Base-by-base conservation (phyloP, 2,888 invertebrate species). In the Aphrophora alni region DNA sequence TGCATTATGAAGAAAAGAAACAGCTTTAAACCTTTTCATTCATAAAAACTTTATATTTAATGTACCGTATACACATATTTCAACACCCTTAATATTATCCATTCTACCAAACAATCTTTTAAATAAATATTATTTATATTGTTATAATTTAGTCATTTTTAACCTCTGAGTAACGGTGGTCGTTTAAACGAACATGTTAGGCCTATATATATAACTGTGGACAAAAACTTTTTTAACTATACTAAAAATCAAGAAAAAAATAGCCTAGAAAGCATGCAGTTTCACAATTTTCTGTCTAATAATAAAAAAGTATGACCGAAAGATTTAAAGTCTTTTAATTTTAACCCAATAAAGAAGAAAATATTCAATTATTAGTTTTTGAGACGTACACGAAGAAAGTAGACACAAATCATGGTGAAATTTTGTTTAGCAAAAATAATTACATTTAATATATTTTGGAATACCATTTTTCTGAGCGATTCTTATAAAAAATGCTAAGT, bases 1-100 rank as follows among this genome's bases (percentile, higher is more conserved):
- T 82, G 80, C 26, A 77, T 82, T 27, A 77, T 69, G 21, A 77
- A 69, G 38, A 33, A 80, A 0, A 26, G 75, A 21, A 82, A 82
- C 71, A 74, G 77, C 75, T 82, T 78, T 21, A 76, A 78, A 14
- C 14, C 25, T 38, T 82, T 82, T 14, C 78, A 77, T 27, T 44
- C 26, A 26, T 38, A 44, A 38, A 72, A 68, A 51, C 51, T 76
- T 26, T 44, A 17, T 73, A 27, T 71, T 21, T 17, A 24, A 24
- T 24, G 25, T 69, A 24, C 8, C 21, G 8, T 24, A 24, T 71
- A 33, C 3, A 33, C 8, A 5, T 33, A 33, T 33, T 33, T 33
- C 33, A 33, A 33, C 33, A 33, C 33, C 33, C 33, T 33, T 33
- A 5, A 33, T 33, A 33, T 33, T 33, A 33, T 33, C 33, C n/a